Base-by-base conservation (phyloP, 2,113 vertebrate genomes). In the Rhea pennata region DNA sequence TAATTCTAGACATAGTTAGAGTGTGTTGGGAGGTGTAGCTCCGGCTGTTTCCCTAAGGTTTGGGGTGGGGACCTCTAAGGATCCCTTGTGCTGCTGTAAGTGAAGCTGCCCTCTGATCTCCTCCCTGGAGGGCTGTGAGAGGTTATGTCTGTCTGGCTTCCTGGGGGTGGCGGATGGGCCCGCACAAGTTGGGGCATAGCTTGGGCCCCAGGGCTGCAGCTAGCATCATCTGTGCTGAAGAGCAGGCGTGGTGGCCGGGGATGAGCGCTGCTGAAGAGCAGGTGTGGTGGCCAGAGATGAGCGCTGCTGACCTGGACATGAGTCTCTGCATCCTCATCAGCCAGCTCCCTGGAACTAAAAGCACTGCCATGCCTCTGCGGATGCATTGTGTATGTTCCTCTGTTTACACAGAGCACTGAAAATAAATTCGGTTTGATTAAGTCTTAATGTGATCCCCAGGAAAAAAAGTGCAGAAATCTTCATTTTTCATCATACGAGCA, bases 1-100 rank as follows among this genome's bases (percentile, higher is more conserved):
- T 48, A 15, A n/a, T 40, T 82, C 61, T 76, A 29, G 26, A 27
- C 54, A 12, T 4, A 48, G 14, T 39, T 66, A 58, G 17, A 65
- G 39, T 9, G 2, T 12, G 33, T 31, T n/a, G 59, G n/a, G 59
- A 33, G 31, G 31, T 61, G n/a, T 19, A n/a, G 31, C 31, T n/a
- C 33, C 19, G 10, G 9, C 31, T 61, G 21, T 33, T 56, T 46
- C 44, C 19, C 23, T 62, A 50, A 0, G 1, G 11, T 29, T 14
- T 1, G 1, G 29, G 51, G 6, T 16, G 15, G 4, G 24, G 21
- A 9, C 2, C 1, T 2, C 0, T 5, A 48, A 53, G 17, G 17
- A 24, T 59, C 10, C 11, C 36, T 40, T 2, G 2, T 13, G 4
- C 53, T 61, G 53, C 31, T 6, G 7, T 33, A 27, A 27, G 31